Evolutionary conservation across 2,888 invertebrate species (phyloP).

Genomic region (Scelioninae gen. 1): DNA sequence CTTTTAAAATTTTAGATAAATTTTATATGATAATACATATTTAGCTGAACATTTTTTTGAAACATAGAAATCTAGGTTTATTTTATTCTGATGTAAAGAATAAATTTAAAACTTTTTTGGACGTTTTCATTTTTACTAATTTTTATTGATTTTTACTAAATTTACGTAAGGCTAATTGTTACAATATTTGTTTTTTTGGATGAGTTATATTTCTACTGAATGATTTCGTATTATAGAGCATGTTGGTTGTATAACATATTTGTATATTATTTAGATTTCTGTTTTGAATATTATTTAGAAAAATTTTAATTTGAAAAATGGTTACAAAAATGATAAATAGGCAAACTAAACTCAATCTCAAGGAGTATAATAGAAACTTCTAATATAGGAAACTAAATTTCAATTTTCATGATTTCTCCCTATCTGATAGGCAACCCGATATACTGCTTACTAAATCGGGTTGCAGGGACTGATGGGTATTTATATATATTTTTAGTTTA

Average conservation of each 20-base stretch:
- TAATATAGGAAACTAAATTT: too few species aligned
- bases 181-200: too few species aligned
- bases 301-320: too few species aligned
- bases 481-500: neutral
- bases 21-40: neutral
- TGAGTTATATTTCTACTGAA: too few species aligned
- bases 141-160: too few species aligned
- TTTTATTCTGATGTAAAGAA: neutral
- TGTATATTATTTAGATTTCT: too few species aligned
- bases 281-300: too few species aligned
- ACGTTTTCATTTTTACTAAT: too few species aligned
- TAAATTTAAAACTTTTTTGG: too few species aligned
- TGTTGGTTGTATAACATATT: too few species aligned
- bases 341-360: neutral
- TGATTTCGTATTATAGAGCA: too few species aligned
- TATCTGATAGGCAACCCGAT: constrained; percentile 7
- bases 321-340: neutral
- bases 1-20: neutral
- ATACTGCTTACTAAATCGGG: neutral
- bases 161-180: too few species aligned
- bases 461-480: neutral
- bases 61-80: neutral
- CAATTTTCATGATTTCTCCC: neutral
- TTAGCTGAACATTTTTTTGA: neutral
- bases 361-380: neutral